Conservation (phyloP, 2,113 vertebrate species). For the Nestor notabilis region DNA sequence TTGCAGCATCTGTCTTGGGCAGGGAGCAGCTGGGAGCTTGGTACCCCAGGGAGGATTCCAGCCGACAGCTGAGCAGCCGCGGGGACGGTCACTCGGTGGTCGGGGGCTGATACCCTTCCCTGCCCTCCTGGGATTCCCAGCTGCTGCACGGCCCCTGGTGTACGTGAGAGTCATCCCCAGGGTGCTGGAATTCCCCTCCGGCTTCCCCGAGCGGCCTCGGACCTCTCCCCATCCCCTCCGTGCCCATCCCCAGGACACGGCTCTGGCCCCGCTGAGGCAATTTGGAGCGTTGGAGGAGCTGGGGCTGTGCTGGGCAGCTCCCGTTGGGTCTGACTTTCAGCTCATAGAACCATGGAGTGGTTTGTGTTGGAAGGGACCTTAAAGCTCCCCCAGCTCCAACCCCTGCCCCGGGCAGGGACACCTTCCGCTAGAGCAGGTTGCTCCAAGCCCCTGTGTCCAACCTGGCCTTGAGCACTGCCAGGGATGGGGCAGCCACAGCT, state of each 20-base stretch:
- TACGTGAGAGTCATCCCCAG: not conserved
- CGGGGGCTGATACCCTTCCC: not conserved
- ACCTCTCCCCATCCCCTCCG: not conserved
- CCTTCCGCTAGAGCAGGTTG: no score
- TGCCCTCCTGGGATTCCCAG: not conserved
- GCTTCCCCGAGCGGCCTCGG: not conserved
- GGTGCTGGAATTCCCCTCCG: not conserved
- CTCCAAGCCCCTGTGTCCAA: no score
- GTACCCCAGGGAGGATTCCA: not conserved
- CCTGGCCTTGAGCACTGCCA: no score
- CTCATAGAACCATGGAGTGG: no score
- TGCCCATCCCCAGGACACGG: fast-evolving
- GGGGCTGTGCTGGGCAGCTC: not conserved
- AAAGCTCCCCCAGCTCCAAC: no score
- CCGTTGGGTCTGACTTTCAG: not conserved
- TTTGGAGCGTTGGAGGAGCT: fast-evolving
- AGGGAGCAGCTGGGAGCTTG: not conserved
- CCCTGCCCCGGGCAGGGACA: no score
- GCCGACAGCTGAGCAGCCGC: not conserved
- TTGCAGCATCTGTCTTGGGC: not conserved
- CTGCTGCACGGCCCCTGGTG: not conserved
- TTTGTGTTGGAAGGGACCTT: no score
- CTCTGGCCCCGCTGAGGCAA: not conserved
- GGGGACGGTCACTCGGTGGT: not conserved
- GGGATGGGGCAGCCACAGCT: not conserved